Base-by-base conservation (phyloP, 2,113 vertebrate species). In the Erythrolamprus reginae region DNA sequence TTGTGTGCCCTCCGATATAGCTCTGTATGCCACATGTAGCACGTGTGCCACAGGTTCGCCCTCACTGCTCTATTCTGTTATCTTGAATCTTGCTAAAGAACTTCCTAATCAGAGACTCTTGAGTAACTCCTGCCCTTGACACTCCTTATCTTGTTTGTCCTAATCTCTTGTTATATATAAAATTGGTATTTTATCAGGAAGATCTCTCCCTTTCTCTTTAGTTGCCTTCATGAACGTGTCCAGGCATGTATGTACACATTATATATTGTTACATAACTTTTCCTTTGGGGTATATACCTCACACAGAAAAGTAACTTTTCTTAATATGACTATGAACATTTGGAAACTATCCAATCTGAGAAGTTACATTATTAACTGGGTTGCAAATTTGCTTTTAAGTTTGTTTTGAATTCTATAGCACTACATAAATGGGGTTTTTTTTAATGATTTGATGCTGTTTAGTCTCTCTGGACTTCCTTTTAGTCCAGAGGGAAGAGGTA, bases 301-400 rank as follows among this genome's bases (percentile, higher is more conserved):
- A 17, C 86, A 90, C 88, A 89, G 92, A 95, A 93, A 89, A 92
- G n/a, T 82, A 26, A 77, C 88, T 70, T 3, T 93, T 33, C 33
- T 77, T 77, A 77, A 77, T 21, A 77, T 77, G 70, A 38, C 8
- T 94, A 93, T 89, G 89, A 93, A 91, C 42, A 33, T 51, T 33
- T 83, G 92, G 92, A 92, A 95, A 86, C 95, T 93, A 96, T 91
- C 94, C 95, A 94, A 95, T 93, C 91, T 93, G 87, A 28, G 58
- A 96, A 90, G 86, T 94, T 93, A 94, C 88, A 92, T 92, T 87
- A 26, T 84, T 24, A 84, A 84, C 2, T 47, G 82, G 23, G 2
- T 82, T 52, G 10, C 1, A 1, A 15, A 19, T 61, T 88, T 38
- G 61, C 24, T 33, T 89, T 51, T 52, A 89, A 52, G 33, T 47